Base-by-base conservation (phyloP, 2,888 invertebrate genomes). In the Malthinus seriepunctatus region DNA sequence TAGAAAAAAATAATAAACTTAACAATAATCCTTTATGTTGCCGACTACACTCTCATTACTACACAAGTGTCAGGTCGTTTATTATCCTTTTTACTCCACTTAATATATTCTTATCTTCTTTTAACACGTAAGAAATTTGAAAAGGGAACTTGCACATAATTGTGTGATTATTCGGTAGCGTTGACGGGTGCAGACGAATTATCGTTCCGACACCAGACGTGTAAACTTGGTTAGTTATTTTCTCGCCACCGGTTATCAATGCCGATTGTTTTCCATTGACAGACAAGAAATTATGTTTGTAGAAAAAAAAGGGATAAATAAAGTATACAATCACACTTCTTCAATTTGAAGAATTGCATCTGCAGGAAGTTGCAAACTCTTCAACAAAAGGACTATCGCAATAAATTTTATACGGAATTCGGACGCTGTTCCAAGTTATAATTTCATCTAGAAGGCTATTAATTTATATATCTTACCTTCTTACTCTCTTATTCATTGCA, bases 211-310 rank as follows among this genome's bases (percentile, higher is more conserved):
- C 76, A 74, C 74, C 70, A 71, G 71, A 73, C 76, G 77, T 76
- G 77, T 77, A 76, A 77, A 76, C 73, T 75, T 70, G 75, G 75
- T 77, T 76, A 76, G 78, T 77, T 78, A 77, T 77, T 77, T 76
- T 77, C 78, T 76, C 76, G 73, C 76, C 72, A 69, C 60, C 66
- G 56, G 67, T 68, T 67, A 70, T 68, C 70, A 68, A 69, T 65
- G 66, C 64, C 73, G 72, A 74, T 73, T 73, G 73, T 72, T 61
- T 62, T 51, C 69, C 73, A 74, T 72, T 74, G 74, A 74, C 74
- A 71, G 70, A 61, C 63, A 61, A 63, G 58, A 69, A 73, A 69
- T 72, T 71, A 73, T 70, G 70, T 65, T 59, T 48, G 56, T 68
- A 70, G 70, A 69, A 69, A 66, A 65, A 44, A 56, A 60, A 65